Evolutionary conservation across 2,797 vertebrate species (phyloP).

Genomic region (Erithacus rubecula): DNA sequence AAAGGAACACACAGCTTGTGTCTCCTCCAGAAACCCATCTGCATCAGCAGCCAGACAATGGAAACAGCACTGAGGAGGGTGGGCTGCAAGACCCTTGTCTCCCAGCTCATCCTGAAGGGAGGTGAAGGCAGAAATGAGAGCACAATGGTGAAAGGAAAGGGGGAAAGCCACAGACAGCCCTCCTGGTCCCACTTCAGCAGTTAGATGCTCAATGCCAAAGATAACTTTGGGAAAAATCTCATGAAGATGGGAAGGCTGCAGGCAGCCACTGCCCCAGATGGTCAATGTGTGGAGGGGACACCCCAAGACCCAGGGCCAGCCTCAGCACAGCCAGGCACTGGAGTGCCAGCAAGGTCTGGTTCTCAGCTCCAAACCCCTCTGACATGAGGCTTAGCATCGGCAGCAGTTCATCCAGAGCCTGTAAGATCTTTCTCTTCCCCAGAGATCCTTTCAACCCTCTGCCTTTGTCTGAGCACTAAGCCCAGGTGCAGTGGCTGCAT

Average conservation of each 20-base stretch:
- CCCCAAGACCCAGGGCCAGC: accelerated
- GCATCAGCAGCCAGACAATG: not conserved
- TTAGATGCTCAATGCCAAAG: not conserved
- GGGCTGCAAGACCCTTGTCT: not conserved
- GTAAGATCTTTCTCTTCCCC: not conserved
- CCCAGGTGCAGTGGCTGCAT: not conserved
- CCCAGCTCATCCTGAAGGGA: not conserved
- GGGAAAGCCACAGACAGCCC: not conserved
- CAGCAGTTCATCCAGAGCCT: not conserved
- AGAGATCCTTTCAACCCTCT: not conserved
- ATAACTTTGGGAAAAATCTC: not conserved
- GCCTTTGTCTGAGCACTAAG: not conserved
- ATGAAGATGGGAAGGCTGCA: not conserved
- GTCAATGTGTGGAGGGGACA: not conserved
- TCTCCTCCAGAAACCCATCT: not conserved
- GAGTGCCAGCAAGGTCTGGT: not conserved
- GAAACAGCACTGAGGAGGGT: not conserved
- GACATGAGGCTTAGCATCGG: not conserved
- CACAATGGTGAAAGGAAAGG: not conserved
- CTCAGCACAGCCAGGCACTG: too few species aligned
- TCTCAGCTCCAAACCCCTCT: not conserved
- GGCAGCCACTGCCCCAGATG: not conserved
- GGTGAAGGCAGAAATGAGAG: accelerated
- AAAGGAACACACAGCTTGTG: accelerated
- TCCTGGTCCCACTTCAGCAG: not conserved